Evolutionary conservation across 2,797 vertebrate genomes (phyloP), one percentile per base, ranked within the genome.

Genomic region (Molothrus aeneus): DNA sequence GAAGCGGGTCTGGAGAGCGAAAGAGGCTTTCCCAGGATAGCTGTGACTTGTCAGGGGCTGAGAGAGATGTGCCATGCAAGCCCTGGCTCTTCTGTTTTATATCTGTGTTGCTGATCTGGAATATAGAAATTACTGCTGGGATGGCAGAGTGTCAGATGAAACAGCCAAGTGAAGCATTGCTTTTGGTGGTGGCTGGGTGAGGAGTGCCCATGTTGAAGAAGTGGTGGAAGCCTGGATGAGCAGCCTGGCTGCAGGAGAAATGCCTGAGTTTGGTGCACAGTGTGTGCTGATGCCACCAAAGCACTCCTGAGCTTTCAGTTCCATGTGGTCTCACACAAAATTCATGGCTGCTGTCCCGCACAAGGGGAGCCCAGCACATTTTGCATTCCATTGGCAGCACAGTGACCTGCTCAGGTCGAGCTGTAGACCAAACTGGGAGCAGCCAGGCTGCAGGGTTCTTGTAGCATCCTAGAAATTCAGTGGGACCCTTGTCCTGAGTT

Each of bases 321-420:
- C 50, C 31, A 10, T 0, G 15, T 10, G 34, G 8, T 25, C 16
- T 63, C 47, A 34, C 74, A 9, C 21, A 53, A 47, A 63, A 40
- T 42, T 34, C 9, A 0, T 13, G 81, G 29, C 54, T 0, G 0
- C 13, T 34, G 48, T 29, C 5, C 32, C 32, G 75, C 29, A 0
- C 42, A 13, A 13, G 29, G 5, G 11, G 11, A 15, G 22, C 64
- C 13, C 5, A 32, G 24, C 17, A 11, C 36, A 7, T 64, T 74
- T 8, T 47, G 29, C 31, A 10, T n/a, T 40, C 36, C 31, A 3
- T 2, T 43, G 22, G 6, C 51, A 81, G n/a, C 48, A 65, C 31
- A 65, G 38, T 2, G 0, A 19, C n/a, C 57, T 56, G n/a, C 38
- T 87, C 18, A 12, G 38, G 20, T 42, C 0, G 2, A 45, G 47